Percentiles rank a stretch among this genome's conserved stretches.
Evolutionary conservation across 2,113 vertebrate species (phyloP).

Genomic region (Peucedramus taeniatus): DNA sequence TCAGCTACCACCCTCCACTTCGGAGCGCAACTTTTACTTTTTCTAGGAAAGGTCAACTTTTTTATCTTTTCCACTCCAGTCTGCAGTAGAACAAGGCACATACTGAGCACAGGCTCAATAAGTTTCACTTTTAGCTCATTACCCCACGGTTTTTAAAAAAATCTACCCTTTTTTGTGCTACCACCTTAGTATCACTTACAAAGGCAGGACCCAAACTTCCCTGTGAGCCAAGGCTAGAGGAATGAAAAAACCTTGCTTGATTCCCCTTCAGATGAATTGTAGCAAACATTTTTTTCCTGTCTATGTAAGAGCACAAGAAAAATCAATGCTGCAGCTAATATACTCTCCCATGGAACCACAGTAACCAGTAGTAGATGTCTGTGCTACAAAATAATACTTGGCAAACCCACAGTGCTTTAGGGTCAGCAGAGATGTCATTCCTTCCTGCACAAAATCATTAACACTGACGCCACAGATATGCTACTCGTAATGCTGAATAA

Average conservation of each 20-base stretch:
- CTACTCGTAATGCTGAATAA: constrained; percentile 47
- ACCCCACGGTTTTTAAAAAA: neutral
- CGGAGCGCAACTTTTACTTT: neutral
- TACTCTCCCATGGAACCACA: neutral
- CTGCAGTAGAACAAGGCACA: neutral
- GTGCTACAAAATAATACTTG: constrained; percentile 33
- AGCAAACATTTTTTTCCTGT: constrained; percentile 1
- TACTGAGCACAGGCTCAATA: neutral
- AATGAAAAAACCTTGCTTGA: neutral
- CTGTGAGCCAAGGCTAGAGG: neutral
- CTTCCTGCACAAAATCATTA: constrained; percentile 61
- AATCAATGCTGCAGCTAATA: constrained; percentile 31
- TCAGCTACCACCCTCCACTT: neutral
- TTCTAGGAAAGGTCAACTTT: neutral
- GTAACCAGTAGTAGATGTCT: constrained; percentile 17
- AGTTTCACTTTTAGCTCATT: neutral
- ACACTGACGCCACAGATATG: constrained; percentile 43
- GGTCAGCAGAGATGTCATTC: constrained; percentile 45
- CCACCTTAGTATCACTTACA: neutral
- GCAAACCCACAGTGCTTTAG: constrained; percentile 9
- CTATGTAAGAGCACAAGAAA: neutral
- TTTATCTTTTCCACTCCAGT: neutral
- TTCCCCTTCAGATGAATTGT: neutral
- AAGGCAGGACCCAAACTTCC: neutral
- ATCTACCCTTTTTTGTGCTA: neutral